Evolutionary conservation across 2,797 vertebrate species (phyloP), one percentile per base, ranked within the genome.

Genomic region (Falco concolor): DNA sequence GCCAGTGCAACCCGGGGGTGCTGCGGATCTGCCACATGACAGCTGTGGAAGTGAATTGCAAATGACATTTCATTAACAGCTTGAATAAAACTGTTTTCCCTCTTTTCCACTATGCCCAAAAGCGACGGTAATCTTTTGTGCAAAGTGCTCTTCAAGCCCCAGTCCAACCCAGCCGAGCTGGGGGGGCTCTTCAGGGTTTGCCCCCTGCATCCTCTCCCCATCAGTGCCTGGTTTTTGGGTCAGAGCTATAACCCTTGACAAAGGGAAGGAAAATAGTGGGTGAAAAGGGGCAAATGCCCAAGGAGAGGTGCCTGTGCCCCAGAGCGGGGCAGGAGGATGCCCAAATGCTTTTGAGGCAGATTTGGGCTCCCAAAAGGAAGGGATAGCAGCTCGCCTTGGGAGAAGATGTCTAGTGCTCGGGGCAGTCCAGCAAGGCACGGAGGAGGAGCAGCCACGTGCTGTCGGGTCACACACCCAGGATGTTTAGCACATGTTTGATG

Each of bases 61-160:
- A 94, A 97, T 97, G 97, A 97, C 97, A 97, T 96, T 97, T 97
- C 97, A 97, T 98, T 98, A 97, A 86, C 85, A 25, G 96, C 96
- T 97, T 70, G 93, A 95, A 97, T 96, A 97, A 97, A 97, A 96
- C 96, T 96, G 96, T 96, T 95, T 91, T 89, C 84, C 93, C 92
- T 94, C 91, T 67, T 78, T 88, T 53, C 95, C 11, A 9, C 81
- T 52, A 42, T 86, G 87, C 88, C 96, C 94, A 85, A 97, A 94
- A 97, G 80, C 92, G 0, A 69, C 3, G 2, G 12, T 10, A 50
- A 79, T 88, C 77, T 74, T 69, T 59, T 0, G 13, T 18, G 16
- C 87, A 30, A 92, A 95, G 54, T 12, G 69, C 47, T 84, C 73
- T 54, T 59, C 76, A 75, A 77, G 59, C 38, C 42, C 47, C 50